phyloP scores from a whole-genome alignment of 2,888 invertebrate genomes.

The Xylota segnis region DNA sequence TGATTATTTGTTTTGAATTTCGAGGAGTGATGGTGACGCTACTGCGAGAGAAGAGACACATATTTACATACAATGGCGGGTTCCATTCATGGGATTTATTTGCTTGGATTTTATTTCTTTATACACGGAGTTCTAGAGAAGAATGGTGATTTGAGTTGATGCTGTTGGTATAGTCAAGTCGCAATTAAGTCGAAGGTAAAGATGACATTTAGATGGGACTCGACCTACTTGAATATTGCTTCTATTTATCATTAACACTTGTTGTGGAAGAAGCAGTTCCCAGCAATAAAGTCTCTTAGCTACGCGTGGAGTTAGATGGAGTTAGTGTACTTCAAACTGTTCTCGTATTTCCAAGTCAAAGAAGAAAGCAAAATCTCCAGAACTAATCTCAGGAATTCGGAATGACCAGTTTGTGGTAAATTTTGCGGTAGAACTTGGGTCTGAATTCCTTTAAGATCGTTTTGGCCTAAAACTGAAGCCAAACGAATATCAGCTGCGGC shows the following conservation, averaged over 20 bases:
- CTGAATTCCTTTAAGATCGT: too few relatives aligned
- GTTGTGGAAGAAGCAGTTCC: neutral
- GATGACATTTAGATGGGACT: neutral
- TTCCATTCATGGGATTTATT: constrained; percentile 44
- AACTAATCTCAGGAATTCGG: too few relatives aligned
- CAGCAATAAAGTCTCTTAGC: neutral
- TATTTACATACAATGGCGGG: constrained; percentile 72
- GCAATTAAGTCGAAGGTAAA: neutral
- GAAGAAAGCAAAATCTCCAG: too few relatives aligned
- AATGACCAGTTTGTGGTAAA: too few relatives aligned
- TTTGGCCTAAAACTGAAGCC: too few relatives aligned
- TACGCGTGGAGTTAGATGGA: too few relatives aligned
- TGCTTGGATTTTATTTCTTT: neutral
- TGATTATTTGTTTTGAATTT: constrained; percentile 58
- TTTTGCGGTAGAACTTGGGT: too few relatives aligned
- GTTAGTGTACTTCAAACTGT: too few relatives aligned
- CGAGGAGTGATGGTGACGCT: constrained; percentile 47
- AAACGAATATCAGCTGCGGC: too few relatives aligned
- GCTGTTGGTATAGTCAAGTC: neutral
- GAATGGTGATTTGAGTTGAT: constrained; percentile 7
- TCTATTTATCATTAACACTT: neutral
- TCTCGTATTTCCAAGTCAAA: too few relatives aligned
- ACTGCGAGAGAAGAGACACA: constrained; percentile 40
- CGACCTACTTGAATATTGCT: constrained; percentile 3
- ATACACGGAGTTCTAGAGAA: neutral